phyloP scores from a whole-genome alignment of 1,140 invertebrate genomes.

The Xylocopa sonorina region DNA sequence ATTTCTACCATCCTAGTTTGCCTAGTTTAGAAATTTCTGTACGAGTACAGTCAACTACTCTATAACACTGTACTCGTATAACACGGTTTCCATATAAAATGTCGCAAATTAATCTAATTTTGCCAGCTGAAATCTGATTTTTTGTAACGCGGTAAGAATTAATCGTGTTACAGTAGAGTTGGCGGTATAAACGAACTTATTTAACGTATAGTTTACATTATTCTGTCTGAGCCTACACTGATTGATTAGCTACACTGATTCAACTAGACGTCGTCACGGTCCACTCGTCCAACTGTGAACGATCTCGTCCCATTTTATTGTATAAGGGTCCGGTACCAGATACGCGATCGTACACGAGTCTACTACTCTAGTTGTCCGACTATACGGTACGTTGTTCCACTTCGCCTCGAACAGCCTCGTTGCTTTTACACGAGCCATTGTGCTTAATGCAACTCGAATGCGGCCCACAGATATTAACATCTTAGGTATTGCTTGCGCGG shows the following conservation, averaged over 20 bases:
- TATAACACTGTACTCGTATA: too few relatives aligned
- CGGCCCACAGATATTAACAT: slow-evolving; percentile 1
- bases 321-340: neutral
- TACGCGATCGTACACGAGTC: neutral
- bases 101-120: too few relatives aligned
- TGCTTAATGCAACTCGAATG: slow-evolving; percentile 10
- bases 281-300: neutral
- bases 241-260: slow-evolving; percentile 1
- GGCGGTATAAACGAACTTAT: neutral
- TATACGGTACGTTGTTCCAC: neutral
- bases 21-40: too few relatives aligned
- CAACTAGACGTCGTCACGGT: neutral
- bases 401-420: neutral
- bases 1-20: too few relatives aligned
- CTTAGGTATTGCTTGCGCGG: too few relatives aligned
- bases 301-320: neutral
- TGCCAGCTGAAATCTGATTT: too few relatives aligned
- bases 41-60: too few relatives aligned
- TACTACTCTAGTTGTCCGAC: neutral
- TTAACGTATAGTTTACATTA: neutral
- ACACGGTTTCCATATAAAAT: too few relatives aligned
- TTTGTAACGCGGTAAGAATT: too few relatives aligned
- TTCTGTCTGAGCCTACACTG: neutral
- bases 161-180: neutral
- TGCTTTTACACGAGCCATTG: neutral